Evolutionary conservation across 2,888 invertebrate genomes (phyloP).

Genomic region (Oscheius sp.): DNA sequence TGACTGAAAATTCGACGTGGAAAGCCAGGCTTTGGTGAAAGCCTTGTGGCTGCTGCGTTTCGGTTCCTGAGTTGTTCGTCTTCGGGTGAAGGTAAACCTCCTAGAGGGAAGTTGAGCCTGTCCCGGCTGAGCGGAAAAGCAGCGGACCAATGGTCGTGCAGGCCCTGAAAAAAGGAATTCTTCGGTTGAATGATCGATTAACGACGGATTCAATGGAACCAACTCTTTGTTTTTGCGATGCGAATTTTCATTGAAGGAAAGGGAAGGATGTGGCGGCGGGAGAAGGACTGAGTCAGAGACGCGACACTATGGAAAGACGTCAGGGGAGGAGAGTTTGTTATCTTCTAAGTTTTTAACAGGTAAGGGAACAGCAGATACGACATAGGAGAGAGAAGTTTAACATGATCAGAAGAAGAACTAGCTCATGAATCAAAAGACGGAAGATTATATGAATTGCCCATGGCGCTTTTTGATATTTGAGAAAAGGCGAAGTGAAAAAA

Average conservation of each 20-base stretch:
- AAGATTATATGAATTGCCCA: neutral
- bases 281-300: neutral
- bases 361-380: neutral
- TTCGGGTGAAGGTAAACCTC: slow-evolving; percentile 36
- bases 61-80: neutral
- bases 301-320: neutral
- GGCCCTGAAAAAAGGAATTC: slow-evolving; percentile 23
- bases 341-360: neutral
- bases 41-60: neutral
- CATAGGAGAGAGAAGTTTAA: neutral
- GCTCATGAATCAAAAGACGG: too few species aligned
- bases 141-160: slow-evolving; percentile 39
- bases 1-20: slow-evolving; percentile 51
- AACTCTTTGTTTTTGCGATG: neutral
- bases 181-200: neutral
- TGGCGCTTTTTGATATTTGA: too few species aligned
- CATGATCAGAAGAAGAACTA: neutral
- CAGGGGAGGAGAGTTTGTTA: neutral
- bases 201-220: neutral
- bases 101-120: slow-evolving; percentile 15
- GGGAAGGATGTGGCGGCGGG: neutral
- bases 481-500: slow-evolving; percentile 1
- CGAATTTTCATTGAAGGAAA: neutral
- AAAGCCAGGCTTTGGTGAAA: slow-evolving; percentile 50
- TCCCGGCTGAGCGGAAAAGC: slow-evolving; percentile 38